A percentile compares a stretch with the other conserved stretches of the same genome.
Evolutionary conservation across 2,797 vertebrate genomes (phyloP).

Genomic region (Notamacropus eugenii): DNA sequence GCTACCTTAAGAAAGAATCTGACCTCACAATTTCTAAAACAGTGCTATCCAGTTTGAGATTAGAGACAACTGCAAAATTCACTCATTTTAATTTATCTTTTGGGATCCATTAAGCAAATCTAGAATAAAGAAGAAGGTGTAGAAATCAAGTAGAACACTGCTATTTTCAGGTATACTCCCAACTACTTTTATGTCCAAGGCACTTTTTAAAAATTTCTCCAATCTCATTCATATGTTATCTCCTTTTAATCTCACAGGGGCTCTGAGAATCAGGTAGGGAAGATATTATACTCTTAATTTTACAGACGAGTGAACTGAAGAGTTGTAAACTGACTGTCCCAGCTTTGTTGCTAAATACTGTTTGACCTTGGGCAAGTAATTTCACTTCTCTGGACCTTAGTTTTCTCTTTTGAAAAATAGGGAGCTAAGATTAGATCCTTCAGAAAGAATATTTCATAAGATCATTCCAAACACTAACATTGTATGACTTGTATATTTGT

Average conservation of each 20-base stretch:
- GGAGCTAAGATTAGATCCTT: neutral
- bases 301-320: neutral
- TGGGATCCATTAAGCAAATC: neutral
- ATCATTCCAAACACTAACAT: neutral
- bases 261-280: neutral
- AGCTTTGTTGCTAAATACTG: neutral
- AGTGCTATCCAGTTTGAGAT: neutral
- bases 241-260: neutral
- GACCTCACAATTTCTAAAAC: neutral
- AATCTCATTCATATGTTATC: neutral
- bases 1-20: neutral
- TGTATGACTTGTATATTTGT: neutral
- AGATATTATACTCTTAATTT: neutral
- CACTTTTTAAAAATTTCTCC: neutral
- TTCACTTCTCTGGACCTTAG: neutral
- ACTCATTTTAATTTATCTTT: constrained; percentile 11
- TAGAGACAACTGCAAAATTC: neutral
- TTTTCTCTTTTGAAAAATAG: neutral
- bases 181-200: neutral
- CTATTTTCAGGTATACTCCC: neutral
- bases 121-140: neutral
- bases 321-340: neutral
- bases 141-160: neutral
- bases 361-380: neutral
- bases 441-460: neutral